These are phyloP conservation scores for Stichopus chloronotus DNA, from an alignment of 35 echinoderm and acorn worm genomes.

Conservation along the genomic window DNA sequence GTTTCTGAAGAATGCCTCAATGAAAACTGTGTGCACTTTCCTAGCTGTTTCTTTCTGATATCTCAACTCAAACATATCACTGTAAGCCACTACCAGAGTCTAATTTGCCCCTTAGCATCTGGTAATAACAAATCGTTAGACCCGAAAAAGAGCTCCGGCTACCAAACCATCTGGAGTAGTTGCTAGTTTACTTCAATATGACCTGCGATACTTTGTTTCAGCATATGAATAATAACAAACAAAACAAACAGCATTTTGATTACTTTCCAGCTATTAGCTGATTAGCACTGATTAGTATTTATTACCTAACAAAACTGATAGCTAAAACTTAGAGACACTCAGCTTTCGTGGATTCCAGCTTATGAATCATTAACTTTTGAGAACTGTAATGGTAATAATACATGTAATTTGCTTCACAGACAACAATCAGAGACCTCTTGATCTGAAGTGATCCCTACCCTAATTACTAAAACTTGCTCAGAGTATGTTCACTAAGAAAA, in stretches of 20 bases:
- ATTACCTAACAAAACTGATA: neutral
- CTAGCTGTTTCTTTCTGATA: slow-evolving; percentile 9
- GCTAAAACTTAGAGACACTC: neutral
- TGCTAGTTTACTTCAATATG: slow-evolving; percentile 5
- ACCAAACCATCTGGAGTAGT: neutral
- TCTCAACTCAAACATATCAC: neutral
- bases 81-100: slow-evolving; percentile 1
- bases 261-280: neutral
- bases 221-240: neutral
- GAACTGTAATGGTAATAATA: neutral
- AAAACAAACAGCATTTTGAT: neutral
- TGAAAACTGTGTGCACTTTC: neutral
- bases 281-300: neutral
- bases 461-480: neutral
- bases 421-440: neutral
- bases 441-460: neutral
- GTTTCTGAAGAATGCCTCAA: neutral
- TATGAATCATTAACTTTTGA: neutral
- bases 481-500: slow-evolving; percentile 16
- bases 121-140: neutral
- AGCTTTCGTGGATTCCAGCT: neutral
- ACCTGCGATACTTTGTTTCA: slow-evolving; percentile 6
- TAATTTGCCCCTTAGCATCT: neutral
- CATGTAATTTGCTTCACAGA: neutral
- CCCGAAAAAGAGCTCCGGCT: neutral